phyloP scores from a whole-genome alignment of 2,113 vertebrate genomes.

The Ophthalmolycus amberensis region DNA sequence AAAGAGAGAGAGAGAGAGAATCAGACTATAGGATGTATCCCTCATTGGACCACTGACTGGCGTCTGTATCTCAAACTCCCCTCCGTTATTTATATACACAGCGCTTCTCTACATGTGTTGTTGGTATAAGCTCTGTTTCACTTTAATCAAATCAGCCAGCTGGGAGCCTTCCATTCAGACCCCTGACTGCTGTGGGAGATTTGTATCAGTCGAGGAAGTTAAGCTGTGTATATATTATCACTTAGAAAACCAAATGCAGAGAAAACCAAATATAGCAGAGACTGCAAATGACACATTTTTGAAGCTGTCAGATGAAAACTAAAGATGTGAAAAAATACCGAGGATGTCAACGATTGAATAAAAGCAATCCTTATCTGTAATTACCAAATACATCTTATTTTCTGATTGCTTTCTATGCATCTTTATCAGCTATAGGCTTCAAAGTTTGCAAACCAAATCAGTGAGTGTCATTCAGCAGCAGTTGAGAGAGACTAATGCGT shows the following conservation, averaged over 20 bases:
- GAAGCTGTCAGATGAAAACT: conserved; percentile 16
- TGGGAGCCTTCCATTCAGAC: conserved; percentile 53
- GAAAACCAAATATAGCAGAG: not conserved
- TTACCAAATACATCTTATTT: not conserved
- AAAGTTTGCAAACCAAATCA: conserved; percentile 4
- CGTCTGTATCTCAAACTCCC: conserved; percentile 42
- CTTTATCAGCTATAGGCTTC: not conserved
- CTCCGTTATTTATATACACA: conserved; percentile 39
- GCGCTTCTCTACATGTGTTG: conserved; percentile 42
- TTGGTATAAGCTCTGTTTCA: conserved; percentile 53
- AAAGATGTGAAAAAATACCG: conserved; percentile 1
- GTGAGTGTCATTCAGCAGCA: not conserved
- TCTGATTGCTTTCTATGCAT: not conserved
- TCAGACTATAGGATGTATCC: conserved; percentile 24
- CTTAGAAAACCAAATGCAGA: conserved; percentile 26
- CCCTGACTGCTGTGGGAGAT: conserved; percentile 40
- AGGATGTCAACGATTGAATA: not conserved
- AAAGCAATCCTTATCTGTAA: conserved; percentile 5
- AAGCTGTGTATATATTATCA: conserved; percentile 49
- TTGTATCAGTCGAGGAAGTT: conserved; percentile 55
- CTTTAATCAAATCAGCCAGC: conserved; percentile 70
- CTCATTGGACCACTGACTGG: conserved; percentile 45
- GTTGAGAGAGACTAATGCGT: not conserved
- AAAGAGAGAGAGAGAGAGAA: not conserved
- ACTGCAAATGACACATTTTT: conserved; percentile 4